Evolutionary conservation across 1,140 invertebrate species (phyloP).

Genomic region (Drosophila rhopaloa): DNA sequence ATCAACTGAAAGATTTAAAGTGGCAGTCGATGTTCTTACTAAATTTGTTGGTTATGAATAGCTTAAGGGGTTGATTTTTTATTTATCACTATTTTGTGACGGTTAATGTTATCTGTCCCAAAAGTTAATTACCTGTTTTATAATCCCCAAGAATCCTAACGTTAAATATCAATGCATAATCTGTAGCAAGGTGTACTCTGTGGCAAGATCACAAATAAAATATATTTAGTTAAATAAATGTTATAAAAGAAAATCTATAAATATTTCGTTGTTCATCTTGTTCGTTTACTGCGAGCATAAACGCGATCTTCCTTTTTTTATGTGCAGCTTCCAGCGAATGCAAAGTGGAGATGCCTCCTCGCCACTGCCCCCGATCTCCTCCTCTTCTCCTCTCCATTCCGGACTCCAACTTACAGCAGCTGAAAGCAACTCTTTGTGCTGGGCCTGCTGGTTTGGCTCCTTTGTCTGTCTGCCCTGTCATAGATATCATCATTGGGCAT

Average conservation of each 20-base stretch:
- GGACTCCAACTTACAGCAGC: slow-evolving; percentile 17
- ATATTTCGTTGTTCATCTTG: no score
- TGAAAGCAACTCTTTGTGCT: slow-evolving; percentile 58
- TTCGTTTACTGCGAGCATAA: neutral
- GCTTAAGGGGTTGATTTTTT: no score
- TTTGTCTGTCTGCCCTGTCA: slow-evolving; percentile 64
- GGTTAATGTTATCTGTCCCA: no score
- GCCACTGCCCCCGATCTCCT: slow-evolving; percentile 3
- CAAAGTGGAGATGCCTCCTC: slow-evolving; percentile 42
- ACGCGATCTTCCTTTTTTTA: neutral
- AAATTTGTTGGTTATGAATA: no score
- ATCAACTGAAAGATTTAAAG: neutral
- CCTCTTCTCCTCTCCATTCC: neutral
- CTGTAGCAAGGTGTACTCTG: no score
- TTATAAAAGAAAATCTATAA: neutral
- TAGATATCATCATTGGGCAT: slow-evolving; percentile 79
- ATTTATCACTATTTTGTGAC: no score
- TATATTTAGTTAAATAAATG: neutral
- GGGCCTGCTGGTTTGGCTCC: slow-evolving; percentile 31
- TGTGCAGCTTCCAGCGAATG: slow-evolving; percentile 30
- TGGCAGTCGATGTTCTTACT: no score
- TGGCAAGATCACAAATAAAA: no score
- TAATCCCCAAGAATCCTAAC: no score
- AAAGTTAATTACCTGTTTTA: no score
- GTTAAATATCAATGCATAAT: no score